Conservation (phyloP, 2,113 vertebrate species). For the Calyptomena viridis region DNA sequence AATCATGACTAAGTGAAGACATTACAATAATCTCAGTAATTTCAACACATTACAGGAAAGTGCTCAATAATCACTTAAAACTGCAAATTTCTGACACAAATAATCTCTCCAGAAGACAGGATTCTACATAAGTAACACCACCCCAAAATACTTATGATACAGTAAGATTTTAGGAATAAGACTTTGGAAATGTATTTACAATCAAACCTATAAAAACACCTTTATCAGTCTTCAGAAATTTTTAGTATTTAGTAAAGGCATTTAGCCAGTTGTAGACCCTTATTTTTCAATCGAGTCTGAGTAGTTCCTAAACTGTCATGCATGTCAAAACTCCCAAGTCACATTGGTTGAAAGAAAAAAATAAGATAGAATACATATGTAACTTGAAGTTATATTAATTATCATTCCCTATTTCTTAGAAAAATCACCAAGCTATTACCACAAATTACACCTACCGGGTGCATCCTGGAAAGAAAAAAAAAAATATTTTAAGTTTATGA, state of each 20-base stretch:
- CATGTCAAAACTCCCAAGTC: neutral
- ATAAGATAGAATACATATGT: neutral
- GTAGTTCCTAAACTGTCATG: neutral
- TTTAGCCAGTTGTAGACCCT: neutral
- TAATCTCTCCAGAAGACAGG: neutral
- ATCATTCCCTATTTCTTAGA: neutral
- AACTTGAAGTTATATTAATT: neutral
- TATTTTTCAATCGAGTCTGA: neutral
- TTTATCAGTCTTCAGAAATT: neutral
- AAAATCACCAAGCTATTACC: neutral
- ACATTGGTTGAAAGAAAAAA: neutral
- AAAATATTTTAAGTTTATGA: fast-evolving
- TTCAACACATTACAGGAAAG: neutral
- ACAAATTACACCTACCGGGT: neutral
- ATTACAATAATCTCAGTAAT: neutral
- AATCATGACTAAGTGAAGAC: neutral
- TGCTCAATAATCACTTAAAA: neutral
- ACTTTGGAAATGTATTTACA: neutral
- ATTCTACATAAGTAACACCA: neutral
- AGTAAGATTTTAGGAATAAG: neutral
- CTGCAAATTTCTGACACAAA: neutral
- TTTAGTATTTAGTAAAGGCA: neutral
- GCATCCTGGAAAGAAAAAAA: neutral
- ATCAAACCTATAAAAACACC: neutral
- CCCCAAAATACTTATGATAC: neutral